Base-by-base conservation (phyloP, 1,140 invertebrate species). In the Lasaia peninsularis region DNA sequence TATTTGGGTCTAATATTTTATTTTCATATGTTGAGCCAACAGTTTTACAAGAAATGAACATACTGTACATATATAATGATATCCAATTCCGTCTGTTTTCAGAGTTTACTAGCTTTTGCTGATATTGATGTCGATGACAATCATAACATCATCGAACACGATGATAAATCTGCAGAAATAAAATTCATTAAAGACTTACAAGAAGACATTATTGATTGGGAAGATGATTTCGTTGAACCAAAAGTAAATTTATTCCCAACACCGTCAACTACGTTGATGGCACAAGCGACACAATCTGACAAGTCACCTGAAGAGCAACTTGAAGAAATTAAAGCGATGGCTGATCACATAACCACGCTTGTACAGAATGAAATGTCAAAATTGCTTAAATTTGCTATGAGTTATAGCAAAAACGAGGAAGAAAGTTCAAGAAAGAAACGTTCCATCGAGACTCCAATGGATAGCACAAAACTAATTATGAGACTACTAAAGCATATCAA, bases 401-500 rank as follows among this genome's bases (percentile, higher is more conserved):
- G 56, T 49, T 52, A 57, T 9, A 58, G 32, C 1, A 63, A 77
- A 11, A 73, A 74, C 32, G 71, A 70, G 7, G 44, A 58, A 1
- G 72, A 69, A 44, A 68, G 62, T 0, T 35, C 65, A 11, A 75
- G 78, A 49, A 77, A 67, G 55, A 80, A 70, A 51, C 67, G 81
- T 56, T 84, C 82, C 5, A 28, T 65, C 0, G 83, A 86, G 58
- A 69, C 75, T 9, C 81, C 86, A 0, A 74, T 84, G 65, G 86
- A 86, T 11, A 84, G 79, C 55, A 73, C 78, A 1, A 63, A 81
- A 40, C 50, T 86, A 5, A 72, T 88, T 0, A 81, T 80, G 73
- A 71, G 78, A 62, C 40, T 88, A 20, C 60, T 88, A 2, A 80
- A 84, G 50, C 85, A 88, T 34, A 88, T 88, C 1, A 88, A 88